phyloP scores from a whole-genome alignment of 37 sponge, comb jelly and placozoan species.

The Bolinopsis microptera region DNA sequence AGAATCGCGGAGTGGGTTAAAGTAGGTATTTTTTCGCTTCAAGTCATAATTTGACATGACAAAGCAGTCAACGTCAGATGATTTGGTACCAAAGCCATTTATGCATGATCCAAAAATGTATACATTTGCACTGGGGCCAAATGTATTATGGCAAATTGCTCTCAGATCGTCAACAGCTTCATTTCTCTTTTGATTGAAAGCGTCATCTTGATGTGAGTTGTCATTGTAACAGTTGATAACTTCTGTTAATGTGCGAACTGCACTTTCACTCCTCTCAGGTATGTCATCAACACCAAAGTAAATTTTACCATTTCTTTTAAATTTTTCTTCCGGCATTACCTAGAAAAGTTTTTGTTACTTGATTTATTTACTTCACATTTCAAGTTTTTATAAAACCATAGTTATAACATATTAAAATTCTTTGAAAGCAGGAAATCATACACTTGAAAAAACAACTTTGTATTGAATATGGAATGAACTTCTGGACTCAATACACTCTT shows the following conservation, averaged over 20 bases:
- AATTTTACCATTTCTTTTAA: constrained; percentile 36
- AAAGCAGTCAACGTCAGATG: constrained; percentile 48
- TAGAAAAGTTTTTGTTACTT: too few species aligned
- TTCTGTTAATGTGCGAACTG: background rate
- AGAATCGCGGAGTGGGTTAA: background rate
- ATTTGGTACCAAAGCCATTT: constrained; percentile 54
- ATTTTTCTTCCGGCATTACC: background rate
- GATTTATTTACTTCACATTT: too few species aligned
- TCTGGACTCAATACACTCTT: too few species aligned
- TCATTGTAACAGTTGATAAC: background rate
- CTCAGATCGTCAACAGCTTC: constrained; percentile 40
- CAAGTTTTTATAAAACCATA: too few species aligned
- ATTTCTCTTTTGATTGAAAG: constrained; percentile 2
- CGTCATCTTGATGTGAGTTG: background rate
- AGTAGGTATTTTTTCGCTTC: background rate
- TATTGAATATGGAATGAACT: too few species aligned
- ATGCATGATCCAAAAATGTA: constrained; percentile 49
- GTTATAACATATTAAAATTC: too few species aligned
- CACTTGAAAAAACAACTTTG: too few species aligned
- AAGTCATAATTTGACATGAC: constrained; percentile 11
- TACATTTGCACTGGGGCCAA: background rate
- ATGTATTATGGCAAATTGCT: background rate
- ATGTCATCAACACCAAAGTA: background rate
- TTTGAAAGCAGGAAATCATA: too few species aligned
- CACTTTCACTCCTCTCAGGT: background rate